These are phyloP conservation scores for Entomobrya multifasciata DNA, from an alignment of 2,888 invertebrate genomes.

Conservation along the genomic window DNA sequence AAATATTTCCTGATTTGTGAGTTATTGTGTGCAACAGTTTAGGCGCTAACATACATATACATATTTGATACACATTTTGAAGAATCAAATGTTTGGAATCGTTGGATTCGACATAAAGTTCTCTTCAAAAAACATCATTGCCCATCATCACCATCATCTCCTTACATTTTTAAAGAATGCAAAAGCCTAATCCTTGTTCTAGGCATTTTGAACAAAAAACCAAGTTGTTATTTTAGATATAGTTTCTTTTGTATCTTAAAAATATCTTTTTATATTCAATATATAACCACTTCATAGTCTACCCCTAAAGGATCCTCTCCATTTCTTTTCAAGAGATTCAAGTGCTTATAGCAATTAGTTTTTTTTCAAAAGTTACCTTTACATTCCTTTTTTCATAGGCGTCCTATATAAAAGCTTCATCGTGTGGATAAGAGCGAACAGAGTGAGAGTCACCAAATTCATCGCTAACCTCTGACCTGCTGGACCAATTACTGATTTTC, in stretches of 20 bases:
- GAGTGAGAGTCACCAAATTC: slow-evolving; percentile 76
- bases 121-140: too few relatives aligned
- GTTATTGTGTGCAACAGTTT: slow-evolving; percentile 47
- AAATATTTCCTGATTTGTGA: slow-evolving; percentile 21
- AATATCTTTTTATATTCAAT: not conserved
- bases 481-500: slow-evolving; percentile 75
- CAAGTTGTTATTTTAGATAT: not conserved
- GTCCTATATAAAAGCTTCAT: not conserved
- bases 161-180: not conserved
- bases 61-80: slow-evolving; percentile 4
- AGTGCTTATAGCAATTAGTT: not conserved
- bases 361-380: not conserved
- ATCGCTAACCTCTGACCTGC: slow-evolving; percentile 76
- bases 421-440: not conserved
- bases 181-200: slow-evolving; percentile 17
- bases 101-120: not conserved
- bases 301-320: slow-evolving; percentile 24
- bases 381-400: slow-evolving; percentile 8
- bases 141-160: too few relatives aligned
- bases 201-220: not conserved
- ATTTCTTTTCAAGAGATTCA: slow-evolving; percentile 1
- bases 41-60: not conserved
- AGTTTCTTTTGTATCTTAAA: not conserved
- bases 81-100: slow-evolving; percentile 3
- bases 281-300: slow-evolving; percentile 7